Percentiles rank a stretch among this genome's conserved stretches.
These are phyloP conservation scores for Gasteruption jaculator DNA, from an alignment of 2,888 invertebrate genomes.

Conservation along the genomic window DNA sequence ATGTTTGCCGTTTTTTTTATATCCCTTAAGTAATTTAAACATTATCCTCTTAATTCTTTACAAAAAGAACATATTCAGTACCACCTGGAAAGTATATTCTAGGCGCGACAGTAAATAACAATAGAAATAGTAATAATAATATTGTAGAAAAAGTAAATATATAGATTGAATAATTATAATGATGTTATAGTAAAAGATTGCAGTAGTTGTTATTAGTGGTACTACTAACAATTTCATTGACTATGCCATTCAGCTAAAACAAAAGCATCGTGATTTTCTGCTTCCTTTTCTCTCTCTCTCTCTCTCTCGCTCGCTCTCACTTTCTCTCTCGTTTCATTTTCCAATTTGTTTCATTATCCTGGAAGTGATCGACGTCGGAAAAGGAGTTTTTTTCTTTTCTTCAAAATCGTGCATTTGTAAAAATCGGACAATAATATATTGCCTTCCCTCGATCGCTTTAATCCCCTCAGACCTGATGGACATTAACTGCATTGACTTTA, in stretches of 20 bases:
- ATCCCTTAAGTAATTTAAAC: conserved; percentile 2
- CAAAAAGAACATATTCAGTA: conserved; percentile 16
- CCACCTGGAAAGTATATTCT: conserved; percentile 7
- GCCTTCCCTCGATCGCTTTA: too few species aligned
- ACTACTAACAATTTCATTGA: not conserved
- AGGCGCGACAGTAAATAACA: conserved; percentile 4
- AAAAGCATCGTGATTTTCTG: not conserved
- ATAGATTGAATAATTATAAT: conserved; percentile 1
- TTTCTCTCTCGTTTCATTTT: conserved; percentile 5
- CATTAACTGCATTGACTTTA: too few species aligned
- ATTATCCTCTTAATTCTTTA: conserved; percentile 9
- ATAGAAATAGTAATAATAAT: conserved; percentile 7
- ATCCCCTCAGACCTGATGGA: too few species aligned
- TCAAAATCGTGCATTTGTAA: too few species aligned
- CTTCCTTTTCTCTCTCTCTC: conserved; percentile 5
- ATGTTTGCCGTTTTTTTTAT: too few species aligned
- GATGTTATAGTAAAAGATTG: not conserved
- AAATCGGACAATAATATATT: too few species aligned
- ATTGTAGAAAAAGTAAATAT: not conserved
- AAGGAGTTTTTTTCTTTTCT: too few species aligned
- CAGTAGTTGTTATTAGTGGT: not conserved
- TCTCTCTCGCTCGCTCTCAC: conserved; percentile 7
- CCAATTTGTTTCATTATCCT: too few species aligned
- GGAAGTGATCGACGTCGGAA: too few species aligned
- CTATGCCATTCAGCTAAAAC: not conserved